Evolutionary conservation across 2,888 invertebrate species (phyloP), one percentile per base, ranked within the genome.

Genomic region (Pachliopta kotzebuea): DNA sequence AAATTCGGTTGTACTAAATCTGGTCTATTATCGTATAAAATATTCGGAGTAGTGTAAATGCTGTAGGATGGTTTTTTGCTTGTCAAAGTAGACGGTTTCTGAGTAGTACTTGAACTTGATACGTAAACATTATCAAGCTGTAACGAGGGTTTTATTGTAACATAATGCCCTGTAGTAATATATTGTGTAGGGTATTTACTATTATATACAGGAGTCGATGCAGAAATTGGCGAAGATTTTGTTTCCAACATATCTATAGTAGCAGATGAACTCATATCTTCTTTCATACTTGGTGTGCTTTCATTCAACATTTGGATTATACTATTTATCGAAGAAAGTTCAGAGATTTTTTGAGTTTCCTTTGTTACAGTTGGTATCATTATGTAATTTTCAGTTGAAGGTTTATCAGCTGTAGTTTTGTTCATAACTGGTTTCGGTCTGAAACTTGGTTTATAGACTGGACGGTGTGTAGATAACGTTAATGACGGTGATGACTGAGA

Each of bases 251-350:
- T 52, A 63, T 87, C 83, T 42, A 78, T 57, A 18, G 81, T 71
- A 2, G 83, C 76, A 17, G 86, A 81, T 29, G 86, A 80, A 14
- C 88, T 87, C 1, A 80, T 76, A 24, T 85, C 84, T 60, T 88
- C 85, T 62, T 82, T 85, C 72, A 88, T 77, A 71, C 81, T 88
- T 29, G 88, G 85, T 11, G 89, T 88, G 58, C 86, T 89, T 29
- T 87, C 85, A 75, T 94, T 95, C 14, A 95, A 77, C 92, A 95
- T 94, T 72, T 94, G 92, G 65, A 95, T 92, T 7, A 95, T 95
- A 57, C 94, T 93, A 70, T 93, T 78, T 60, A 90, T 85, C 2
- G 91, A 88, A 1, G 90, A 92, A 11, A 92, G 75, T 62, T 90
- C 89, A 17, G 85, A 79, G 8, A 87, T 83, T 78, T 90, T 77